These are phyloP conservation scores for Mycogona germanica DNA, from an alignment of 2,888 invertebrate species.

Conservation along the genomic window DNA sequence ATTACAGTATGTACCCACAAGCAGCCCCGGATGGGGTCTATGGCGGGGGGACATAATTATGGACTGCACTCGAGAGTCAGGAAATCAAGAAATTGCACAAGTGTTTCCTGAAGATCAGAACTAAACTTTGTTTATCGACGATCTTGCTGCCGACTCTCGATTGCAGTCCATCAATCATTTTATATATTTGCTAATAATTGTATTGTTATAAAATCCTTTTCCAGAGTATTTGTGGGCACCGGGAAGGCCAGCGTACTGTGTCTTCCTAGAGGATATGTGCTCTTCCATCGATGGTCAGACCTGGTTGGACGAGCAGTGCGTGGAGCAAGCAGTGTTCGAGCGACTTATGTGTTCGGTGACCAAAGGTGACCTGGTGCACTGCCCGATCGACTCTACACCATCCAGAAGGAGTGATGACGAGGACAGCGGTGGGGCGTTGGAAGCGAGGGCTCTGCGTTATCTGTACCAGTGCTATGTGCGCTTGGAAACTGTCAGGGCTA, in stretches of 20 bases:
- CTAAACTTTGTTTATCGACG: no score
- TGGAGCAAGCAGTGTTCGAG: constrained; percentile 69
- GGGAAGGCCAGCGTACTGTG: constrained; percentile 43
- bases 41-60: no score
- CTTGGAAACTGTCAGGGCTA: neutral
- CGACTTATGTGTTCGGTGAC: constrained; percentile 44
- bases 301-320: constrained; percentile 48
- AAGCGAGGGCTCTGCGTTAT: constrained; percentile 53
- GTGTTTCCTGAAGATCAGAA: no score
- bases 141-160: no score
- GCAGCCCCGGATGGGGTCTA: no score
- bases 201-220: no score
- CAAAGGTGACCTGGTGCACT: constrained; percentile 12
- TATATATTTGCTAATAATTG: no score
- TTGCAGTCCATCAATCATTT: no score
- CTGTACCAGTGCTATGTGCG: constrained; percentile 47
- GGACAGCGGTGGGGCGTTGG: constrained; percentile 39
- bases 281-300: constrained; percentile 36
- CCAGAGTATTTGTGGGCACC: no score
- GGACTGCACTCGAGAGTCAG: no score
- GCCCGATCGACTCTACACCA: neutral
- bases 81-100: no score
- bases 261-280: constrained; percentile 52
- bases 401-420: constrained; percentile 20
- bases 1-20: no score